Percentiles rank a stretch among this genome's conserved stretches.
Evolutionary conservation across 2,113 vertebrate genomes (phyloP).

Genomic region (Chrysochloris asiatica): DNA sequence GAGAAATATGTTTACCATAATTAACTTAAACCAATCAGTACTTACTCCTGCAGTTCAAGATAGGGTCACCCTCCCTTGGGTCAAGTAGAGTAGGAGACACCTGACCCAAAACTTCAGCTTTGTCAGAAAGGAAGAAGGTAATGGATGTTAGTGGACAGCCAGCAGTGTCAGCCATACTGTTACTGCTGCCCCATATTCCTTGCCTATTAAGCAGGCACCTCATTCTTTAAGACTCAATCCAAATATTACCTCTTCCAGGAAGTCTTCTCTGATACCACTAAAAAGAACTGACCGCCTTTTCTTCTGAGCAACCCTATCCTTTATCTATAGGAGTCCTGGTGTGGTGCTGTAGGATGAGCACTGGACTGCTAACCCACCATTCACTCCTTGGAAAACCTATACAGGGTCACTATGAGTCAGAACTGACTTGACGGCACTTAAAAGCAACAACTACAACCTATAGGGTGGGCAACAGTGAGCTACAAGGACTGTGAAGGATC

Average conservation of each 20-base stretch:
- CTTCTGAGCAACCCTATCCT: not conserved
- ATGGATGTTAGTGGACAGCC: not conserved
- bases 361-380: no score
- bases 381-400: no score
- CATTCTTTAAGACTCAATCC: not conserved
- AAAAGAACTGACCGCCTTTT: not conserved
- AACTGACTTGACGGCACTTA: no score
- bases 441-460: no score
- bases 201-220: not conserved
- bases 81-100: not conserved
- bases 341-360: not conserved
- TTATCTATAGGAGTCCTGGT: not conserved
- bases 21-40: not conserved
- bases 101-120: constrained; percentile 12
- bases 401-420: no score
- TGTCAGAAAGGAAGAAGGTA: not conserved
- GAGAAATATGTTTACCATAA: not conserved
- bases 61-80: not conserved
- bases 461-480: no score
- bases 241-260: not conserved
- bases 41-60: not conserved
- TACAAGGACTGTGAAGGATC: no score
- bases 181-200: not conserved
- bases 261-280: constrained; percentile 15
- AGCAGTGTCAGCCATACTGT: not conserved